A percentile compares a stretch with the other conserved stretches of the same genome.
These are phyloP conservation scores for Sarcoramphus papa DNA, from an alignment of 2,797 vertebrate genomes.

Conservation along the genomic window DNA sequence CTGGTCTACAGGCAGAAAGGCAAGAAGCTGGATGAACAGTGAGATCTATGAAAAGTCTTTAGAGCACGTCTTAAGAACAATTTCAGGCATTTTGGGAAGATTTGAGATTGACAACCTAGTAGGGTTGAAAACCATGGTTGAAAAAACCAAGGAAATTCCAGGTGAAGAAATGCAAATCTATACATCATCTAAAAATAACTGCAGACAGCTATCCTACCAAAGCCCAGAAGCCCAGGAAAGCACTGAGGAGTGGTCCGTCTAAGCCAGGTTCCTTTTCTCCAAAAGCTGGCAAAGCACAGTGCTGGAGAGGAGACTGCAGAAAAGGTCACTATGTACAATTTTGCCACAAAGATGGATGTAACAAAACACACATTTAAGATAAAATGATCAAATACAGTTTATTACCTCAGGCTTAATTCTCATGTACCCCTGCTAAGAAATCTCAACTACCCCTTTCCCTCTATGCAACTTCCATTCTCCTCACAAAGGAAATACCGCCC, in stretches of 20 bases:
- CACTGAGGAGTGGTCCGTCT: background rate
- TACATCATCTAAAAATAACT: background rate
- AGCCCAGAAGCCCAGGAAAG: background rate
- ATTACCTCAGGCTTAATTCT: background rate
- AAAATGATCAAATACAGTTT: background rate
- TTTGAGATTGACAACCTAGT: background rate
- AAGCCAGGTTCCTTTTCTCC: background rate
- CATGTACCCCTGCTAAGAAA: background rate
- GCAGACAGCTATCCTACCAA: background rate
- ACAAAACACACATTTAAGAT: background rate
- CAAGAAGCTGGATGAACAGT: background rate
- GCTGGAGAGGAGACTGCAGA: background rate
- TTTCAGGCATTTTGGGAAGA: background rate
- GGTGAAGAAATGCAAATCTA: background rate
- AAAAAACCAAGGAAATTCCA: background rate
- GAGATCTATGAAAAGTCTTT: background rate
- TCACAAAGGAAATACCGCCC: background rate
- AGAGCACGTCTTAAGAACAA: background rate
- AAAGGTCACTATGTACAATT: background rate
- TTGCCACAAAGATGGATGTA: background rate
- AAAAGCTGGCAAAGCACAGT: background rate
- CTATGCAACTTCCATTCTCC: background rate
- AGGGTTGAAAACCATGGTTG: background rate
- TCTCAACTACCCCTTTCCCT: background rate
- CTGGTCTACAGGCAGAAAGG: background rate